Conservation (phyloP, 1,140 invertebrate species). For the Sogatella furcifera region DNA sequence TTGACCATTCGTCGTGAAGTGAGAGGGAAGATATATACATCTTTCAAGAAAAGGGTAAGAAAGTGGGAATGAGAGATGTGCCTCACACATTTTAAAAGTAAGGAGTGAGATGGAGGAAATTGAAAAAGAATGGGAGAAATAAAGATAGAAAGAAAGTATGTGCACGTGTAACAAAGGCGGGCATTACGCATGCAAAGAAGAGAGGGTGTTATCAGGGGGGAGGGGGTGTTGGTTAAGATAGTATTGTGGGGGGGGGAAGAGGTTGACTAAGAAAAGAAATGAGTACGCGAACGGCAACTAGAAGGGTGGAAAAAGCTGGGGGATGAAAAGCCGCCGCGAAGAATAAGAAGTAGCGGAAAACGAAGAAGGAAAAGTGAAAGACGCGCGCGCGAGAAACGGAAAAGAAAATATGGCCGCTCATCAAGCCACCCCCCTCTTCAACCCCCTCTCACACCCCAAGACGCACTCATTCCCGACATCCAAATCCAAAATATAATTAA, state of each 20-base stretch:
- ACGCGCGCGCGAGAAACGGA: slow-evolving; percentile 8
- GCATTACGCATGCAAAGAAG: slow-evolving; percentile 10
- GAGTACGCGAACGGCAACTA: neutral
- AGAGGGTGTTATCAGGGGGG: neutral
- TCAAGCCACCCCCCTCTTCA: slow-evolving; percentile 1
- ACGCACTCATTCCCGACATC: slow-evolving; percentile 4
- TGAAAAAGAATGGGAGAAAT: too few species aligned
- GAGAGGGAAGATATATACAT: neutral
- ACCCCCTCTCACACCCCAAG: neutral
- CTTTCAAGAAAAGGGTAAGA: neutral
- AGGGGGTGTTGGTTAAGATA: neutral
- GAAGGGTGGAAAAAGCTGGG: neutral
- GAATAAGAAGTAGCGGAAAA: neutral
- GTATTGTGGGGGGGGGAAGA: neutral
- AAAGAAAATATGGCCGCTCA: slow-evolving; percentile 16
- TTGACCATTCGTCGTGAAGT: neutral
- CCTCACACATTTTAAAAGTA: neutral
- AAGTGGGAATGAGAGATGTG: neutral
- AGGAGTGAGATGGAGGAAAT: neutral
- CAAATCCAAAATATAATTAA: slow-evolving; percentile 15
- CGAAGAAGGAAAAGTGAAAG: neutral
- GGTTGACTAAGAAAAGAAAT: slow-evolving; percentile 12
- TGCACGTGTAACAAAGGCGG: slow-evolving; percentile 9
- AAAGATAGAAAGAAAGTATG: neutral
- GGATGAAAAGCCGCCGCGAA: neutral